Conservation (phyloP, 2,797 vertebrate species). For the Emys orbicularis region DNA sequence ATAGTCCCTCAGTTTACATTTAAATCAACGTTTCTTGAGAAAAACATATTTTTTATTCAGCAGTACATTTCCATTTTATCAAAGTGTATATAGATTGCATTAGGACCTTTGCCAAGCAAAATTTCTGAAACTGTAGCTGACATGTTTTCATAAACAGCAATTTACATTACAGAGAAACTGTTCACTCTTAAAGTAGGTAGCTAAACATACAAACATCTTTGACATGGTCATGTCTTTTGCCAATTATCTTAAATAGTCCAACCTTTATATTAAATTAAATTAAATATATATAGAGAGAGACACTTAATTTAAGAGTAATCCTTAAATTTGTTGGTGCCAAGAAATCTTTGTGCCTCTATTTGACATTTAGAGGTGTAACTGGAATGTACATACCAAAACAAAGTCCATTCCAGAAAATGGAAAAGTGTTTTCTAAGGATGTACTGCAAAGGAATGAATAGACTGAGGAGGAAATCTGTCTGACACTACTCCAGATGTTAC, state of each 20-base stretch:
- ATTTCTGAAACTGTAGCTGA: not conserved
- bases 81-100: not conserved
- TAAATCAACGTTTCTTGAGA: not conserved
- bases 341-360: not conserved
- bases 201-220: not conserved
- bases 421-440: constrained; percentile 24
- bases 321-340: constrained; percentile 21
- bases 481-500: not conserved
- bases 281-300: not conserved
- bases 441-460: constrained; percentile 31
- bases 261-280: not conserved
- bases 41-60: not conserved
- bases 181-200: not conserved
- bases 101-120: not conserved
- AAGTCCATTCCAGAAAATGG: not conserved
- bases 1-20: not conserved
- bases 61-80: not conserved
- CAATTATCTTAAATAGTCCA: not conserved
- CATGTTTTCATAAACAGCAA: not conserved
- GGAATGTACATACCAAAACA: constrained; percentile 27
- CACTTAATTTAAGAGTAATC: not conserved
- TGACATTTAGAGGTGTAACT: not conserved
- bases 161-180: not conserved
- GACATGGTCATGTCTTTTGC: not conserved
- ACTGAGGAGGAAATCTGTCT: constrained; percentile 21